Evolutionary conservation across 2,888 invertebrate species (phyloP).

Genomic region (Lydus trimaculatus): DNA sequence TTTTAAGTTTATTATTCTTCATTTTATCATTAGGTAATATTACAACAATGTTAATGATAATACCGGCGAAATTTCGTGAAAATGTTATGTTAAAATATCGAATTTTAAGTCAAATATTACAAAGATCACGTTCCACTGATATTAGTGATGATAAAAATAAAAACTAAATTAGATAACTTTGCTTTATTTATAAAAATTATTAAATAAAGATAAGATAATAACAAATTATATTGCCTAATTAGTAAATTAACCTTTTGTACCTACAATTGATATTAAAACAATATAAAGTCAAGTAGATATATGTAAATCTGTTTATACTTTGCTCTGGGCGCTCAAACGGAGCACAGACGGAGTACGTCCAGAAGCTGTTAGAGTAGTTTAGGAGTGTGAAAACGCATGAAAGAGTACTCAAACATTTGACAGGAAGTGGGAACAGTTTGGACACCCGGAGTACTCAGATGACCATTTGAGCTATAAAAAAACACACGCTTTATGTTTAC

Average conservation of each 20-base stretch:
- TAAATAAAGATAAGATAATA: constrained; percentile 1
- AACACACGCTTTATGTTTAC: too few relatives aligned
- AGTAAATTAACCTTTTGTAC: not conserved
- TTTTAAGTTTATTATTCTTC: constrained; percentile 83
- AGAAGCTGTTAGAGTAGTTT: too few relatives aligned
- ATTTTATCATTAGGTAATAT: constrained; percentile 89
- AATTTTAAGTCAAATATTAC: constrained; percentile 38
- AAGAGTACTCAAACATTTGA: too few relatives aligned
- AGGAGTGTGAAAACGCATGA: too few relatives aligned
- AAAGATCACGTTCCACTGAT: constrained; percentile 17
- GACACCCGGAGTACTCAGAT: too few relatives aligned
- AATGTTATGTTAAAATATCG: constrained; percentile 40
- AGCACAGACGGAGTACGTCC: too few relatives aligned
- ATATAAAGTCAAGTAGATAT: too few relatives aligned
- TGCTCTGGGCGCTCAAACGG: too few relatives aligned
- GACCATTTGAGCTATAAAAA: too few relatives aligned
- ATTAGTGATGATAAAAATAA: not conserved
- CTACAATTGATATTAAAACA: not conserved
- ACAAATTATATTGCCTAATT: not conserved
- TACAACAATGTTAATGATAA: constrained; percentile 84
- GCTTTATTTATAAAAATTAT: not conserved
- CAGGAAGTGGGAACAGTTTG: too few relatives aligned
- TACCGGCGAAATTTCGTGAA: constrained; percentile 78
- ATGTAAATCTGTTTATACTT: too few relatives aligned
- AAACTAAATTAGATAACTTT: not conserved